Evolutionary conservation across 2,797 vertebrate genomes (phyloP), one percentile per base, ranked within the genome.

Genomic region (Rhodeus uyekii): DNA sequence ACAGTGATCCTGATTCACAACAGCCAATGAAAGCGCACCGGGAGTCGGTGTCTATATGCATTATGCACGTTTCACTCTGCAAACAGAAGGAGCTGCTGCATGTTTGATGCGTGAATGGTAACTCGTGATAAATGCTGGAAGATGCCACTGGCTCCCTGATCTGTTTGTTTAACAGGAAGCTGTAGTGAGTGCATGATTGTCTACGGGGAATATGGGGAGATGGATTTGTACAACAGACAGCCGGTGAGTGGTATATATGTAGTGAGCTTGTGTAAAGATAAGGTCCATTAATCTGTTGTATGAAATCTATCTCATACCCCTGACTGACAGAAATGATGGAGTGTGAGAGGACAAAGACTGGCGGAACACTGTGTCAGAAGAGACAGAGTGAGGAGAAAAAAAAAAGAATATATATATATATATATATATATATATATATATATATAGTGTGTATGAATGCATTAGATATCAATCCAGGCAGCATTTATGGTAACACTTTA

Each of bases 151-250:
- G 34, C 48, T 68, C 64, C 76, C 46, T 50, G 58, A 44, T 44
- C 39, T 74, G 69, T 81, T 74, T 81, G 69, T 81, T 67, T 38
- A 75, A 75, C 80, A 64, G 60, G 58, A 77, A 77, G 60, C 75
- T 77, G 18, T 34, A 14, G 42, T 32, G 60, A 77, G 60, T 77
- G 39, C 19, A 46, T 32, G 75, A 34, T 16, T 2, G 60, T 32
- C 27, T 77, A 19, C 4, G 4, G 60, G 39, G 60, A 48, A 32
- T 46, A 77, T 13, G 27, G 5, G 16, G 14, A 42, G 53, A 75
- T 75, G 36, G 24, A 38, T 75, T 75, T 58, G 46, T 50, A 50
- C 29, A 50, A 50, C 19, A 50, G 46, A 34, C 46, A 3, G 29
- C 29, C 6, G 0, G 29, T 72, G 46, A 72, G 69, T 72, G 69